Conservation (phyloP, 92 coral and sea anemone species). For the Zoanthus sociatus region DNA sequence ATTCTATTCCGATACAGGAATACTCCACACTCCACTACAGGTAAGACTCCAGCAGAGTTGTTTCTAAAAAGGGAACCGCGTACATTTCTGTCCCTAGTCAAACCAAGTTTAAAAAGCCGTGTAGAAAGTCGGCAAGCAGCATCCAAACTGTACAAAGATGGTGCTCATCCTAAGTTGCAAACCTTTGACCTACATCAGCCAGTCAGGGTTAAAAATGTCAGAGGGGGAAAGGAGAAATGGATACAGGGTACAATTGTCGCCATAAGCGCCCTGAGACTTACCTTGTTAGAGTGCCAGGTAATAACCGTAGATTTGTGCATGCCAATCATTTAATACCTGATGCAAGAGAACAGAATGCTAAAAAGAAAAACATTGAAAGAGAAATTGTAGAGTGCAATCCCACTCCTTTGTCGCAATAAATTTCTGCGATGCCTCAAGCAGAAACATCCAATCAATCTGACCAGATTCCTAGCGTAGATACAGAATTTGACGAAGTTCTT, state of each 20-base stretch:
- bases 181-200: conserved; percentile 37
- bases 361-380: not conserved
- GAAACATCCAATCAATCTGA: too few relatives aligned
- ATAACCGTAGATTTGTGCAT: conserved; percentile 48
- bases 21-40: conserved; percentile 63
- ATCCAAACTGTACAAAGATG: conserved; percentile 1
- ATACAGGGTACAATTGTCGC: conserved; percentile 24
- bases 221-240: conserved; percentile 42
- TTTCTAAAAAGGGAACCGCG: conserved; percentile 4
- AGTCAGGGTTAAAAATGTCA: conserved; percentile 25
- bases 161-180: conserved; percentile 1
- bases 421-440: too few relatives aligned
- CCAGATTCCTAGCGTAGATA: too few relatives aligned
- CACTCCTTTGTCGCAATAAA: too few relatives aligned
- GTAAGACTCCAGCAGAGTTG: conserved; percentile 33
- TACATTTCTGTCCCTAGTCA: not conserved
- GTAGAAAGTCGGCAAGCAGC: not conserved
- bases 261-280: conserved; percentile 41
- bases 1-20: conserved; percentile 61
- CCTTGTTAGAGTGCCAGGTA: conserved; percentile 48
- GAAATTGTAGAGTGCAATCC: too few relatives aligned
- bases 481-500: too few relatives aligned
- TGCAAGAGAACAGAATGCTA: not conserved
- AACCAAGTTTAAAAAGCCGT: not conserved
- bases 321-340: not conserved